phyloP scores from a whole-genome alignment of 2,888 invertebrate genomes.

The Cyrtodaria siliqua region DNA sequence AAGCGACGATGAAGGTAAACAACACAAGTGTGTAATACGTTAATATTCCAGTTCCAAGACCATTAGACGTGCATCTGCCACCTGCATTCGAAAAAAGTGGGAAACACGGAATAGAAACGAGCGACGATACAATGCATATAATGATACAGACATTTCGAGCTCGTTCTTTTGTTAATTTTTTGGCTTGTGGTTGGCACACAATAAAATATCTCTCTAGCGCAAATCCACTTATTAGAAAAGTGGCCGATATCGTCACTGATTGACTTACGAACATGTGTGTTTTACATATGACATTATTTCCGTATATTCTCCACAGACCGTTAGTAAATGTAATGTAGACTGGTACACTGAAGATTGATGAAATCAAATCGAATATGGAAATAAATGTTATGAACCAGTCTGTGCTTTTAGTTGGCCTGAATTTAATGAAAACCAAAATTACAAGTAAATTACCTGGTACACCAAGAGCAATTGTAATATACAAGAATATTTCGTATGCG shows the following conservation, averaged over 20 bases:
- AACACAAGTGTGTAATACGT: slow-evolving; percentile 31
- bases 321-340: slow-evolving; percentile 52
- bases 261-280: slow-evolving; percentile 56
- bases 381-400: slow-evolving; percentile 43
- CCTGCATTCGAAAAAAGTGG: slow-evolving; percentile 30
- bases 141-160: slow-evolving; percentile 28
- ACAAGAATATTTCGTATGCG: slow-evolving; percentile 43
- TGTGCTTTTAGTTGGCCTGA: slow-evolving; percentile 32
- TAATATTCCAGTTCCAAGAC: slow-evolving; percentile 17
- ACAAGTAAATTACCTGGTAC: slow-evolving; percentile 41
- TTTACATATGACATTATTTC: slow-evolving; percentile 43
- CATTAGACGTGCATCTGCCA: slow-evolving; percentile 3
- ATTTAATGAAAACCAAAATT: slow-evolving; percentile 35
- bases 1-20: slow-evolving; percentile 10
- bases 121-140: slow-evolving; percentile 12
- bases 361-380: slow-evolving; percentile 42
- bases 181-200: slow-evolving; percentile 21
- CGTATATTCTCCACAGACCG: slow-evolving; percentile 39
- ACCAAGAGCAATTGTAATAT: slow-evolving; percentile 30
- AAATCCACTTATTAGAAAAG: slow-evolving; percentile 47
- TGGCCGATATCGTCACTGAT: slow-evolving; percentile 37
- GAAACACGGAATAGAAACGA: slow-evolving; percentile 48
- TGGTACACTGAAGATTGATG: slow-evolving; percentile 46
- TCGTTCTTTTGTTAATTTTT: slow-evolving; percentile 5
- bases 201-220: slow-evolving; percentile 51